Evolutionary conservation across 2,888 invertebrate species (phyloP), one percentile per base, ranked within the genome.

Genomic region (Apodemia duryi): DNA sequence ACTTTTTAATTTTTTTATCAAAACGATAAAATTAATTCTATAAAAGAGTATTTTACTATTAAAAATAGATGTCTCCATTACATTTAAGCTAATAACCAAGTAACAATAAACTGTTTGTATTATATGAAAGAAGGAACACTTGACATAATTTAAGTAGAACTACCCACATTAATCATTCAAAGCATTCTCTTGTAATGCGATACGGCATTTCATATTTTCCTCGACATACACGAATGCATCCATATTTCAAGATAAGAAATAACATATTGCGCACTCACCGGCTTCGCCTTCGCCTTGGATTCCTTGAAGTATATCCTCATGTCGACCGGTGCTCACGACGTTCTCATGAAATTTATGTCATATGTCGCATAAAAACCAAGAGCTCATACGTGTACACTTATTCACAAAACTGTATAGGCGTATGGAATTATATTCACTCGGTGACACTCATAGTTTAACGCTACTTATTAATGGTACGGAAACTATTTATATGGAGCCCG

Each of bases 261-360:
- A 57, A 57, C 32, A 57, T 32, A 57, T 32, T 57, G 57, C 57
- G 57, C 57, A 85, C 90, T 90, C 70, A 91, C 91, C 91, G 83
- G 75, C 79, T 85, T 85, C 62, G 82, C 73, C 71, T 84, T 88
- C 62, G 82, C 73, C 71, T 84, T 88, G 73, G 84, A 84, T 69
- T 91, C 91, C 80, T 89, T 91, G 79, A 90, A 90, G 77, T 91
- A 91, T 70, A 91, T 84, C 76, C 89, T 82, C 91, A 91, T 91
- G 65, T 77, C 86, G 77, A 68, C 67, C 13, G 38, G 61, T 66
- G 66, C 67, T 71, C 66, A 69, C 69, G 72, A 69, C 65, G 63
- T 70, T 76, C 85, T 90, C 91, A 79, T 81, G 79, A 83, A 82
- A 75, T 84, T 79, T 91, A 91, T 88, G 89, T 74, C 70, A 66